Conservation (phyloP, 2,797 vertebrate genomes). For the Spheniscus humboldti region DNA sequence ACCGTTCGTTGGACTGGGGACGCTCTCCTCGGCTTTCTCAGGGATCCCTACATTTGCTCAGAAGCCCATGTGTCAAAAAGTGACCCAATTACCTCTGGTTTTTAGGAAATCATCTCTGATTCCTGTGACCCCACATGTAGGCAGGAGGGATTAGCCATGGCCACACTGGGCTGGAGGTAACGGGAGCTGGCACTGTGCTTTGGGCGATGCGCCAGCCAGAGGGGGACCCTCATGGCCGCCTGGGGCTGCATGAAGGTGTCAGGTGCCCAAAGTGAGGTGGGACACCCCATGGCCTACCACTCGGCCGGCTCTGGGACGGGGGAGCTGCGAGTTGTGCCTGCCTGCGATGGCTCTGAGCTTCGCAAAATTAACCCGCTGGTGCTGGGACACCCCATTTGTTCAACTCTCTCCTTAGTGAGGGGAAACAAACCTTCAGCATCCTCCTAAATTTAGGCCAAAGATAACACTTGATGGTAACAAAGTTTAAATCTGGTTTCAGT, state of each 20-base stretch:
- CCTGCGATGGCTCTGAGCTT: neutral
- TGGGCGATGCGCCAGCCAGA: neutral
- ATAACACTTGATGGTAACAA: rapidly evolving
- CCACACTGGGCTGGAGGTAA: neutral
- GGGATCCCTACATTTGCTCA: neutral
- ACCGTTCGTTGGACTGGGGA: rapidly evolving
- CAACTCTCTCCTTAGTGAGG: neutral
- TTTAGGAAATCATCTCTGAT: neutral
- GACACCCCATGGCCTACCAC: rapidly evolving
- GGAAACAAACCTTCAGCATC: neutral
- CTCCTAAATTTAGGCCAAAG: neutral
- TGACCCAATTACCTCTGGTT: neutral
- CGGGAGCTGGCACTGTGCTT: neutral
- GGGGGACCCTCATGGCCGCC: rapidly evolving
- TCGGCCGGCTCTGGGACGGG: neutral
- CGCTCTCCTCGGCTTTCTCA: neutral
- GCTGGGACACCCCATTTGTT: neutral
- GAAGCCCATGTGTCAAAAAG: rapidly evolving
- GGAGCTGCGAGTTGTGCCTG: rapidly evolving
- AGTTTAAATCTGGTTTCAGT: neutral
- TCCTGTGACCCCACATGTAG: neutral
- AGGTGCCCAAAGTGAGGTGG: neutral
- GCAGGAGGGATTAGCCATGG: neutral
- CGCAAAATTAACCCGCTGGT: neutral
- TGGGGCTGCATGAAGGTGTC: neutral